phyloP scores from a whole-genome alignment of 2,797 vertebrate species.

The Tenualosa thibaudeaui region DNA sequence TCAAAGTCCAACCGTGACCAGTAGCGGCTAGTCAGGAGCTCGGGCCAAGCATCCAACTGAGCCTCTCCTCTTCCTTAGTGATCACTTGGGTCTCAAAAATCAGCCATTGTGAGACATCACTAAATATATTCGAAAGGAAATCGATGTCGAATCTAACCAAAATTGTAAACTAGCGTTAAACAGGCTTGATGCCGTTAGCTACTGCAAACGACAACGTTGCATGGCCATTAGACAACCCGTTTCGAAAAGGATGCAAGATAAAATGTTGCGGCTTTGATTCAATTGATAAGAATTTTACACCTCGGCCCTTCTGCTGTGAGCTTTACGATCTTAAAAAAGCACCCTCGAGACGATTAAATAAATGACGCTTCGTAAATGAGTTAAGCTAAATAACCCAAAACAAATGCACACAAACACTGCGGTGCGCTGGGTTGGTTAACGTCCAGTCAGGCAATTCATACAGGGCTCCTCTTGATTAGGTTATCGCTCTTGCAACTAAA shows the following conservation, averaged over 20 bases:
- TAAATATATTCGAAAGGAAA: background rate
- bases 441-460: slow-evolving; percentile 12
- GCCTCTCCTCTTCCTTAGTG: slow-evolving; percentile 27
- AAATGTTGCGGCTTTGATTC: slow-evolving; percentile 40
- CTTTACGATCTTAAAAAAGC: slow-evolving; percentile 30
- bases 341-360: slow-evolving; percentile 55
- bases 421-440: slow-evolving; percentile 20
- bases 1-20: slow-evolving; percentile 60
- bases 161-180: background rate
- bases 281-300: background rate
- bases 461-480: slow-evolving; percentile 4
- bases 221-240: slow-evolving; percentile 11
- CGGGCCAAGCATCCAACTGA: slow-evolving; percentile 56
- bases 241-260: slow-evolving; percentile 51
- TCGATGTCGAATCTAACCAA: slow-evolving; percentile 5
- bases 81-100: slow-evolving; percentile 52
- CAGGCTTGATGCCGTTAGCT: background rate
- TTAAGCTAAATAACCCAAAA: background rate
- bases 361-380: slow-evolving; percentile 20
- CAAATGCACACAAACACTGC: slow-evolving; percentile 2
- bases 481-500: slow-evolving; percentile 19
- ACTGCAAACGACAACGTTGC: slow-evolving; percentile 17
- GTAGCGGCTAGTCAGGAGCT: slow-evolving; percentile 45
- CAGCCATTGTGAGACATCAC: slow-evolving; percentile 48
- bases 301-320: slow-evolving; percentile 33